Evolutionary conservation across 2,113 vertebrate species (phyloP).

Genomic region (Canis aureus): DNA sequence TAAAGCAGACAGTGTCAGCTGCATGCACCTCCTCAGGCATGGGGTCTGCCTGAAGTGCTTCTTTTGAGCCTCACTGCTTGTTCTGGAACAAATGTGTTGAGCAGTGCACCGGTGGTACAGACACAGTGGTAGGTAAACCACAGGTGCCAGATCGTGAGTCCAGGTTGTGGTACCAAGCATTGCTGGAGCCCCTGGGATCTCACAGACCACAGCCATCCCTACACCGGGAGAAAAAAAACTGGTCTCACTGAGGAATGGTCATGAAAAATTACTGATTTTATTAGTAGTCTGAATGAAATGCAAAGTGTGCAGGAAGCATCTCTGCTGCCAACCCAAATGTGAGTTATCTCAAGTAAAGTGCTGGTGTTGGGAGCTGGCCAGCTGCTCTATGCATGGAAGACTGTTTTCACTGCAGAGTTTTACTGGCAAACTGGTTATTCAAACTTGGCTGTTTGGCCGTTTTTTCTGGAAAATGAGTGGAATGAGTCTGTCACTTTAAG

Average conservation of each 20-base stretch:
- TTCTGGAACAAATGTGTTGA: neutral
- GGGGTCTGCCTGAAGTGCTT: neutral
- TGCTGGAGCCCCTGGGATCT: rapidly evolving
- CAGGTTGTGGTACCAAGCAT: neutral
- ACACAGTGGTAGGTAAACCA: neutral
- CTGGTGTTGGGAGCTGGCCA: rapidly evolving
- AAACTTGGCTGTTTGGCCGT: neutral
- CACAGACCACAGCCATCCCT: neutral
- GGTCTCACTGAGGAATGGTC: neutral
- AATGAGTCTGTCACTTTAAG: neutral
- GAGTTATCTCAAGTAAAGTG: neutral
- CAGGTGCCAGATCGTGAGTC: rapidly evolving
- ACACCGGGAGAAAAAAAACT: neutral
- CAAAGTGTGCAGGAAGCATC: neutral
- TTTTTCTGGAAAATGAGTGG: neutral
- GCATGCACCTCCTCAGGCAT: neutral
- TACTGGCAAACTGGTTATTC: neutral
- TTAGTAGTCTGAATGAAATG: too few relatives aligned
- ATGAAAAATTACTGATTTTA: neutral
- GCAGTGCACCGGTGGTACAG: too few relatives aligned
- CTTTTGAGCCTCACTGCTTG: neutral
- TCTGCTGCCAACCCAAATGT: neutral
- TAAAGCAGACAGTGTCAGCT: neutral
- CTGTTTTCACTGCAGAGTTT: too few relatives aligned
- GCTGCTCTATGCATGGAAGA: neutral